phyloP scores from a whole-genome alignment of 1,140 invertebrate species.

The Aphelenchoides avenae region DNA sequence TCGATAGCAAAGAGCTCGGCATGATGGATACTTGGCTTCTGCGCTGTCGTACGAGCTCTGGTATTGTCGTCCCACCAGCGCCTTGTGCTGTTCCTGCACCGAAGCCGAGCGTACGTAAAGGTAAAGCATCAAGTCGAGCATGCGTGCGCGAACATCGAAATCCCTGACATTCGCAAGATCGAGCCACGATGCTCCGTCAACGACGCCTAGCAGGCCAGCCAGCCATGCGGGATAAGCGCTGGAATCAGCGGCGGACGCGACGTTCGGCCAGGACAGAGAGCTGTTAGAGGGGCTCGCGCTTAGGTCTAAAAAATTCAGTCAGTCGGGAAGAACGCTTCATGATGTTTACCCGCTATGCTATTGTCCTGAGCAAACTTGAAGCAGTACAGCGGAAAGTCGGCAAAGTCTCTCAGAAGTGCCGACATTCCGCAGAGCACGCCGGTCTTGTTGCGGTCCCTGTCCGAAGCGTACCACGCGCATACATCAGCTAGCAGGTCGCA shows the following conservation, averaged over 20 bases:
- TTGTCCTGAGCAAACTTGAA: conserved; percentile 7
- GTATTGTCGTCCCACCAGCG: conserved; percentile 32
- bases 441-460: conserved; percentile 30
- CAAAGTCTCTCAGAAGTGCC: conserved; percentile 44
- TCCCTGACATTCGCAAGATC: conserved; percentile 12
- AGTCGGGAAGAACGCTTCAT: conserved; percentile 11
- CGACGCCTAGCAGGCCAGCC: conserved; percentile 21
- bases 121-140: conserved; percentile 49
- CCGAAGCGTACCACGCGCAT: conserved; percentile 37
- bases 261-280: no score
- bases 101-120: conserved; percentile 46
- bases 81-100: conserved; percentile 52
- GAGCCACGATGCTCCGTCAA: conserved; percentile 29
- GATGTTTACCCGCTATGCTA: background rate
- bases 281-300: conserved; percentile 11
- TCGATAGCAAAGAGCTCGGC: background rate
- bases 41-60: background rate
- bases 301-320: conserved; percentile 21
- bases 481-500: conserved; percentile 32
- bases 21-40: background rate
- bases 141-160: conserved; percentile 38
- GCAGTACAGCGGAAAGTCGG: conserved; percentile 55
- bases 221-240: conserved; percentile 42
- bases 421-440: conserved; percentile 39
- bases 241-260: no score